Percentiles rank a stretch among this genome's conserved stretches.
phyloP scores from a whole-genome alignment of 2,888 invertebrate species.

The Synanthedon myopaeformis region DNA sequence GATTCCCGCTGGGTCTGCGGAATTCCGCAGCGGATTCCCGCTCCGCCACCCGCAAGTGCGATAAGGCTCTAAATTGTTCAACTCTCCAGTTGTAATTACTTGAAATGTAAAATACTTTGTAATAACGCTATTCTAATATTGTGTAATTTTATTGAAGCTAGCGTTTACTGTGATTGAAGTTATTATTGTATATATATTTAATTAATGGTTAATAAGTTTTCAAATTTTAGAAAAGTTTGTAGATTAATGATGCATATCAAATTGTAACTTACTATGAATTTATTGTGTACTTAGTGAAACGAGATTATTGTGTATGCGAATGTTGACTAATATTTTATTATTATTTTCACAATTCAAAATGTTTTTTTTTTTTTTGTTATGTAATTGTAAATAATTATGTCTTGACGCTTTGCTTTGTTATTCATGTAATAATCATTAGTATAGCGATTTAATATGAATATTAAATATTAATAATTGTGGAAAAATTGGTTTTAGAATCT shows the following conservation, averaged over 20 bases:
- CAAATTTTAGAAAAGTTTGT: constrained; percentile 2
- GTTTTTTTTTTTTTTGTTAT: no score
- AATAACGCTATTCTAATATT: constrained; percentile 20
- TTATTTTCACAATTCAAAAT: no score
- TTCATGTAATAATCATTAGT: no score
- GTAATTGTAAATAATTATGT: no score
- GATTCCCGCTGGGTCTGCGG: no score
- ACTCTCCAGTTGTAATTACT: neutral
- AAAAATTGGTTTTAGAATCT: no score
- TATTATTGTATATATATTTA: constrained; percentile 11
- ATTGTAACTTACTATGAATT: constrained; percentile 21
- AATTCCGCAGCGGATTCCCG: no score
- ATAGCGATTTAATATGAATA: no score
- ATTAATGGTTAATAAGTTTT: constrained; percentile 8
- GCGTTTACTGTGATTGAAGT: constrained; percentile 59
- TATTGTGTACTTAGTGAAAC: constrained; percentile 7
- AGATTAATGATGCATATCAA: constrained; percentile 37
- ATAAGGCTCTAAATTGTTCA: no score
- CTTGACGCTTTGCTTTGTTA: no score
- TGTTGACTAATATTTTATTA: neutral
- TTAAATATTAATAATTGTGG: no score
- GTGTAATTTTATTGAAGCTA: constrained; percentile 22
- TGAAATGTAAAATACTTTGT: constrained; percentile 19
- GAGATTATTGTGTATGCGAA: neutral
- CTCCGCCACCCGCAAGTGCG: no score